Percentiles rank a stretch among this genome's conserved stretches.
phyloP scores from a whole-genome alignment of 2,797 vertebrate genomes.

The Eulemur albifrons region DNA sequence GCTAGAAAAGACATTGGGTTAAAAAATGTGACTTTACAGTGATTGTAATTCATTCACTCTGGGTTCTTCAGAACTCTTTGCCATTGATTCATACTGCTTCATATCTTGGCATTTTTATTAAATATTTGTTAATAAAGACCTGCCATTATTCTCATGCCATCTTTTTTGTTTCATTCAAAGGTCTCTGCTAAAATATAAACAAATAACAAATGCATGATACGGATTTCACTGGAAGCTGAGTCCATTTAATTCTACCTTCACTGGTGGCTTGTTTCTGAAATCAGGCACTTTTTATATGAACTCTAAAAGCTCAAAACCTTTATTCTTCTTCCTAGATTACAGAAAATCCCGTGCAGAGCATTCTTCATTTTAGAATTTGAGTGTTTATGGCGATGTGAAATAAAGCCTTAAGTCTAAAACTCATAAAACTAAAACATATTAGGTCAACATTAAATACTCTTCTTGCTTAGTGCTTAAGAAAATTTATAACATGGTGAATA shows the following conservation, averaged over 20 bases:
- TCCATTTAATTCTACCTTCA: slow-evolving; percentile 11
- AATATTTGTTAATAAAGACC: neutral
- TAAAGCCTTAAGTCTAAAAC: slow-evolving; percentile 49
- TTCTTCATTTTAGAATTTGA: slow-evolving; percentile 21
- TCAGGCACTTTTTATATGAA: neutral
- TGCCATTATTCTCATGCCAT: neutral
- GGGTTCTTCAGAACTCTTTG: neutral
- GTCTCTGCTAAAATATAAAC: neutral
- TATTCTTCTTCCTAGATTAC: slow-evolving; percentile 38
- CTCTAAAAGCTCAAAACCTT: slow-evolving; percentile 6
- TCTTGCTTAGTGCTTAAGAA: slow-evolving; percentile 56
- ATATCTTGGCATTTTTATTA: neutral
- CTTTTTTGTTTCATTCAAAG: neutral
- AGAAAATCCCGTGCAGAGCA: slow-evolving; percentile 45
- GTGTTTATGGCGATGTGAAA: slow-evolving; percentile 68
- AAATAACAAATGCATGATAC: neutral
- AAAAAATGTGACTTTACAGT: neutral
- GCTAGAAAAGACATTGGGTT: neutral
- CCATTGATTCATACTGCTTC: neutral
- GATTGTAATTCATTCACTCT: neutral
- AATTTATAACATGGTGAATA: neutral
- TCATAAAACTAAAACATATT: slow-evolving; percentile 58
- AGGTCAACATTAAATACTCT: slow-evolving; percentile 53
- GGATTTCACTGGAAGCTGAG: neutral
- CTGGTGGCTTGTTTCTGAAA: slow-evolving; percentile 6